phyloP scores from a whole-genome alignment of 2,797 vertebrate genomes.

The Epinephelus awoara region DNA sequence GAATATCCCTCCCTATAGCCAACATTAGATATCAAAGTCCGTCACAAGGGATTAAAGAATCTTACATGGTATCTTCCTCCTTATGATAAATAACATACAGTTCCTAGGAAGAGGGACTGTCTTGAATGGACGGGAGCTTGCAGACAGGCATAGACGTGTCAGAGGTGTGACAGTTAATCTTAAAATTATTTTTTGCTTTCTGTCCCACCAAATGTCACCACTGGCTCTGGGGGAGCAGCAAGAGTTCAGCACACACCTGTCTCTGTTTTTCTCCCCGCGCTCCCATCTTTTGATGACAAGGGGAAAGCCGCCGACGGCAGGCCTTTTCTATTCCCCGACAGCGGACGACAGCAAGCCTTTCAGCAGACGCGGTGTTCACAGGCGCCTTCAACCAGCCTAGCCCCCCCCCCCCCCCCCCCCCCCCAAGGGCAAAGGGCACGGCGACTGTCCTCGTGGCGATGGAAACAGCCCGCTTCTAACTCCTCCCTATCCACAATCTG shows the following conservation, averaged over 20 bases:
- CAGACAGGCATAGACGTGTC: conserved; percentile 47
- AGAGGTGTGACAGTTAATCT: conserved; percentile 71
- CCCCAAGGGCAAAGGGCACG: conserved; percentile 42
- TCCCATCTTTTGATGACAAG: conserved; percentile 68
- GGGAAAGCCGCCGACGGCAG: conserved; percentile 38
- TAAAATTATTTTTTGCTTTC: conserved; percentile 57
- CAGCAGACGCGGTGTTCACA: conserved; percentile 45
- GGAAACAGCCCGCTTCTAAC: conserved; percentile 27
- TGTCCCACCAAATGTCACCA: conserved; percentile 73
- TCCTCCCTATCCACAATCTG: conserved; percentile 19
- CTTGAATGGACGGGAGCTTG: conserved; percentile 15
- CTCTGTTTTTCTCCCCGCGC: conserved; percentile 56
- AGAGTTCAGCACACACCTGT: conserved; percentile 76
- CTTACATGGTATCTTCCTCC: neutral
- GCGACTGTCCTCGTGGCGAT: conserved; percentile 44
- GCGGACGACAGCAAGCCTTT: conserved; percentile 53
- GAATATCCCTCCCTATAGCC: conserved; percentile 1
- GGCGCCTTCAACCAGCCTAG: conserved; percentile 27
- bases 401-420: conserved; percentile 29
- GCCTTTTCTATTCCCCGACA: conserved; percentile 56
- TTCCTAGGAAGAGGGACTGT: conserved; percentile 18
- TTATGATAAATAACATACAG: conserved; percentile 21
- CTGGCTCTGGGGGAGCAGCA: conserved; percentile 56
- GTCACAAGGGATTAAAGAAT: neutral
- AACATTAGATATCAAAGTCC: conserved; percentile 36